Percentiles rank a stretch among this genome's conserved stretches.
Conservation (phyloP, 2,113 vertebrate genomes). For the Cryptotis parvus region DNA sequence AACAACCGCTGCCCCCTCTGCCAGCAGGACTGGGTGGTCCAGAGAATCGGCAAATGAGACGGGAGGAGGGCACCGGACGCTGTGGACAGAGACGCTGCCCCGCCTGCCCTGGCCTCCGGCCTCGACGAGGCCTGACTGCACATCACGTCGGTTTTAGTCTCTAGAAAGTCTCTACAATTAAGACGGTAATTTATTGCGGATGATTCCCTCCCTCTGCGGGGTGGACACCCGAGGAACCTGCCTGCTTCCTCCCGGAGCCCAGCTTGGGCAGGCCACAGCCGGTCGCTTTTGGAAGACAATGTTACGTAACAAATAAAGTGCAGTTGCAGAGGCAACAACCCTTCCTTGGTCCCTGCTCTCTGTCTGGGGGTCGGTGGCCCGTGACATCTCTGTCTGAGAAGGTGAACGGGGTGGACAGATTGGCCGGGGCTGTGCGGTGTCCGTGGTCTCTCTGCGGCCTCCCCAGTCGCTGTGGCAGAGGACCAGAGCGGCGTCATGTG, state of each 20-base stretch:
- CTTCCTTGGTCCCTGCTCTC: constrained; percentile 52
- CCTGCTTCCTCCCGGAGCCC: no score
- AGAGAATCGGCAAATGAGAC: constrained; percentile 97
- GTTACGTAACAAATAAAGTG: constrained; percentile 57
- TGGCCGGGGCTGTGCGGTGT: no score
- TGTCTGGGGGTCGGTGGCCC: neutral
- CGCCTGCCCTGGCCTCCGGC: neutral
- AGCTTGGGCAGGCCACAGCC: no score
- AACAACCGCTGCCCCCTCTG: constrained; percentile 99
- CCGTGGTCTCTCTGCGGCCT: neutral
- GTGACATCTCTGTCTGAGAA: neutral
- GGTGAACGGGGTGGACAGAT: neutral
- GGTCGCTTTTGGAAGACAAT: constrained; percentile 42
- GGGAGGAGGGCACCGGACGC: no score
- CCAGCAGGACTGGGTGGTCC: constrained; percentile 99
- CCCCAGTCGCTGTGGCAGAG: no score
- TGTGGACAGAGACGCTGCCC: no score
- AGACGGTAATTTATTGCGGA: constrained; percentile 59
- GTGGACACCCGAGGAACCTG: no score
- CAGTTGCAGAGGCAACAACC: constrained; percentile 52
- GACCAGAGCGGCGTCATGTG: no score
- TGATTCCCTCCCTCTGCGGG: constrained; percentile 66
- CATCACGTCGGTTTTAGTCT: constrained; percentile 52
- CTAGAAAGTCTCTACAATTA: constrained; percentile 55
- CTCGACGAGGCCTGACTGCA: neutral